Base-by-base conservation (phyloP, 2,113 vertebrate genomes). In the Regulus satrapa region DNA sequence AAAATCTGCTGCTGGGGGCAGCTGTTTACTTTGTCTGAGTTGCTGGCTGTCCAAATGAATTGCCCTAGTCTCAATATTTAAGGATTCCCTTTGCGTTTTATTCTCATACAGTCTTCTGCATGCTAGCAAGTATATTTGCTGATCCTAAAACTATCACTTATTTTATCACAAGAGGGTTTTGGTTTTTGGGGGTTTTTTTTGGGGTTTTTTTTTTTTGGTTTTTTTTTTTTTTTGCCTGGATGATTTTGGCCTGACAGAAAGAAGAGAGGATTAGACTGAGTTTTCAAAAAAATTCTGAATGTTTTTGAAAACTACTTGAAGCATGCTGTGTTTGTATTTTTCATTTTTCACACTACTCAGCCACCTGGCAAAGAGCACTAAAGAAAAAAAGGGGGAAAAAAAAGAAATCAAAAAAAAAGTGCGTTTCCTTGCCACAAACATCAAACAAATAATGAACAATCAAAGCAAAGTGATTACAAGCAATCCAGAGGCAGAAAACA, bases 361-460 rank as follows among this genome's bases (percentile, higher is more conserved):
- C 38, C 43, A 72, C 80, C 74, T 79, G 78, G 63, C 58, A 91
- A 40, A 66, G 20, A 87, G 14, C 56, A 87, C 43, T 4, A 14
- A 68, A 82, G 59, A 36, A 61, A 61, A 29, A 26, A 28, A 17
- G 12, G n/a, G n/a, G n/a, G n/a, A n/a, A n/a, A 2, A 5, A 7
- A 2, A 14, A 11, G 15, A 18, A 24, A 36, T n/a, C n/a, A n/a
- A 36, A 71, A 13, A 41, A 36, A 49, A 59, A 41, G 29, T 59
- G 3, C 32, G 21, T 77, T 83, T 85, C 8, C 54, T 61, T 95
- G 73, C 66, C 81, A 88, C 26, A 89, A 68, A 94, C 71, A 88
- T 92, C 67, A 89, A 93, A 79, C 62, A 89, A 96, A 95, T 79
- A 95, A 88, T 36, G 59, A 94, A 80, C 72, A 85, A 93, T 36